phyloP scores from a whole-genome alignment of 2,888 invertebrate species.

The Pterostichus niger region DNA sequence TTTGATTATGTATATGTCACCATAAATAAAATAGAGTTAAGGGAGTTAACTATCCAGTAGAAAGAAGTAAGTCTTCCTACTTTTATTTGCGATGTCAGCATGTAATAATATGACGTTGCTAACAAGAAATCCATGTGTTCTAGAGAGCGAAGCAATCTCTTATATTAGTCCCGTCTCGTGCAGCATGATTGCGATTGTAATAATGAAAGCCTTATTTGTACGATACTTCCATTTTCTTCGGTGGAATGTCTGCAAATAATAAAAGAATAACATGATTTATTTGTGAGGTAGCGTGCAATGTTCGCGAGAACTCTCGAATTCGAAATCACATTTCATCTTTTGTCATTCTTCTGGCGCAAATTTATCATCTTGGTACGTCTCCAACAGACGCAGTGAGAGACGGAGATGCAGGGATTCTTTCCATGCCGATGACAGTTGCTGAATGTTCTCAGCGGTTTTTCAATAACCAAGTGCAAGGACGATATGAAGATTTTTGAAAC shows the following conservation, averaged over 20 bases:
- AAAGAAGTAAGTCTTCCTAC: too few relatives aligned
- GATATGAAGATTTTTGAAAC: not conserved
- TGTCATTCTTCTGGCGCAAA: constrained; percentile 46
- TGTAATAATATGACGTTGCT: not conserved
- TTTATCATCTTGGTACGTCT: constrained; percentile 56
- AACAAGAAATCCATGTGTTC: not conserved
- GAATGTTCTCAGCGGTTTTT: constrained; percentile 10
- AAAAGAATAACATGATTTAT: constrained; percentile 59
- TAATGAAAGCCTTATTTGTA: constrained; percentile 33
- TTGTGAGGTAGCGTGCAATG: constrained; percentile 21
- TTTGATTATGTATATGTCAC: too few relatives aligned
- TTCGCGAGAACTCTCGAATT: constrained; percentile 18
- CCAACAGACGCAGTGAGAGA: constrained; percentile 33
- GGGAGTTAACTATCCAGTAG: too few relatives aligned
- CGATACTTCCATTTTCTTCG: constrained; percentile 24
- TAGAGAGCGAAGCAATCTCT: constrained; percentile 14
- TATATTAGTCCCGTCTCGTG: constrained; percentile 24
- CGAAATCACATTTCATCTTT: constrained; percentile 60
- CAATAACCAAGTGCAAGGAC: constrained; percentile 53
- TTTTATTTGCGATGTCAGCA: not conserved
- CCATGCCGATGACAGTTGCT: constrained; percentile 18
- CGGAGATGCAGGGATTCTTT: constrained; percentile 28
- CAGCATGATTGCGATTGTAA: constrained; percentile 29
- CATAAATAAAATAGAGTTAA: too few relatives aligned
- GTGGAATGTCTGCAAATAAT: constrained; percentile 42